Evolutionary conservation across 2,888 invertebrate genomes (phyloP), one percentile per base, ranked within the genome.

Genomic region (Mayetiola destructor): DNA sequence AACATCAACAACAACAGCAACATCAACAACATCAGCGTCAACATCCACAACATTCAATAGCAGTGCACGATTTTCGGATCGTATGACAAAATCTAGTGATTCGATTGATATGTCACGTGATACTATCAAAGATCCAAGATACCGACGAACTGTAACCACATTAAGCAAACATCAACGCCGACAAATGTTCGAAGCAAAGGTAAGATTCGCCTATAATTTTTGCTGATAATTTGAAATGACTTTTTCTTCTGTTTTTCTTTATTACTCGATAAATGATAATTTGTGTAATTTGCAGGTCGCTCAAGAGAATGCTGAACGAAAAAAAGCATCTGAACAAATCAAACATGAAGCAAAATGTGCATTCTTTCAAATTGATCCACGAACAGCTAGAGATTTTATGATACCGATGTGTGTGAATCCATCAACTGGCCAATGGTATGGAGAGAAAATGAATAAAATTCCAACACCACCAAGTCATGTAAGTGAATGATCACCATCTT

Each of bases 341-440:
- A 67, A 68, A 59, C 70, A 69, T 35, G 71, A 71, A 52, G 63
- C 65, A 6, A 70, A 70, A 60, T 73, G 71, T 58, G 65, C 67
- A 40, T 70, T 69, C 60, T 73, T 71, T 61, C 69, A 70, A 0
- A 62, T 67, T 1, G 71, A 73, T 61, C 65, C 69, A 0, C 66
- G 64, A 10, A 65, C 63, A 1, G 63, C 64, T 4, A 64, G 64
- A n/a, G 66, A 67, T 9, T 64, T 66, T 42, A 63, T 66, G 53
- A 59, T 72, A 59, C 73, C 73, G 2, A 67, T 70, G 52, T 69
- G 66, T 56, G 70, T 71, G 30, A 68, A 71, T 63, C 66, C 68
- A 0, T 64, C 66, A 14, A 71, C 71, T 2, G 68, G 69, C 5
- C 69, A 71, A 60, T 72, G 71, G 69, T 71, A 66, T 62, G 68